Conservation (phyloP, 2,797 vertebrate genomes). For the Pteropus rufus region DNA sequence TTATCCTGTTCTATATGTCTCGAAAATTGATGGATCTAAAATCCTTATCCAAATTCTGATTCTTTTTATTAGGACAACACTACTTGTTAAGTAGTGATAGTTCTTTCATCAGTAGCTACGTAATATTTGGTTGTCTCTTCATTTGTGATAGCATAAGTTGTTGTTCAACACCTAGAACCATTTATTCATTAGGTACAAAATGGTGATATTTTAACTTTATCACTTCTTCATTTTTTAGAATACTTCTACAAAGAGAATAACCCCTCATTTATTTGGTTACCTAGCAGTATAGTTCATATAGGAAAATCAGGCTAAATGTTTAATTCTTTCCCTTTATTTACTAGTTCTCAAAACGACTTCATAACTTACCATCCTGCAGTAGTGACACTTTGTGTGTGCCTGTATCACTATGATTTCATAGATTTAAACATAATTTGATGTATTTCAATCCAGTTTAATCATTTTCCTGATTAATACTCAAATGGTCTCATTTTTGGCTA, state of each 20-base stretch:
- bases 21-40: neutral
- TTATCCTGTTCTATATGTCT: neutral
- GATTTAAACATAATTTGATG: neutral
- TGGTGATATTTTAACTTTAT: neutral
- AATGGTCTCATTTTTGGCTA: neutral
- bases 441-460: conserved; percentile 19
- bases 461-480: neutral
- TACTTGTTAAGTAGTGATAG: neutral
- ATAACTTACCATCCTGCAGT: neutral
- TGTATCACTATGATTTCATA: neutral
- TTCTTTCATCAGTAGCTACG: neutral
- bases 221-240: neutral
- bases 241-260: neutral
- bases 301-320: neutral
- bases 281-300: neutral
- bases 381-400: neutral
- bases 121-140: neutral
- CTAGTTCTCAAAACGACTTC: neutral
- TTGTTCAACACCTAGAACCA: neutral
- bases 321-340: neutral
- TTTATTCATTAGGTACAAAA: neutral
- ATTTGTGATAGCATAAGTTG: neutral
- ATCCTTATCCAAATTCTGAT: neutral
- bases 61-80: neutral
- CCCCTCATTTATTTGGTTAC: neutral